A percentile compares a stretch with the other conserved stretches of the same genome.
Evolutionary conservation across 2,888 invertebrate genomes (phyloP).

Genomic region (Hedya salicella): DNA sequence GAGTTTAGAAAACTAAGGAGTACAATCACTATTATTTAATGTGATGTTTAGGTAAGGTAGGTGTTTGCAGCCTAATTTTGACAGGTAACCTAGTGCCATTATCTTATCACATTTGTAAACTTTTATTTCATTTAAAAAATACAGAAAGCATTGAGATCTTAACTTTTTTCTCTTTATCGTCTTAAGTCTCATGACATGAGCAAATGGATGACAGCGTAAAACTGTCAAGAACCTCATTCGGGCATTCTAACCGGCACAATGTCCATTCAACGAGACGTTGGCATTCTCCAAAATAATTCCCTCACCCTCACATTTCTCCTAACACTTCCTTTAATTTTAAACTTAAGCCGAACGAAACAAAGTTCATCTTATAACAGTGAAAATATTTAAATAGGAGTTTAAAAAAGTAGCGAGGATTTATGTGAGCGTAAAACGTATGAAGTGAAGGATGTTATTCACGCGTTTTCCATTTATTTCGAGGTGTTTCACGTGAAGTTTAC

Average conservation of each 20-base stretch:
- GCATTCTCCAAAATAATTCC: constrained; percentile 1
- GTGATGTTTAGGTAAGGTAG: too few species aligned
- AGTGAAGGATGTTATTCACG: constrained; percentile 16
- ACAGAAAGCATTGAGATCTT: too few species aligned
- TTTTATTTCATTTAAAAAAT: too few species aligned
- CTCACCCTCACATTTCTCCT: not conserved
- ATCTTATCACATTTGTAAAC: too few species aligned
- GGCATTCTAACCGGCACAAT: constrained; percentile 14
- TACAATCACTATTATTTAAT: too few species aligned
- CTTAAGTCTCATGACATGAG: constrained; percentile 50
- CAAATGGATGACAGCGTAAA: constrained; percentile 57
- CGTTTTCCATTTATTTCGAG: constrained; percentile 13
- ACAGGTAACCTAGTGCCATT: too few species aligned
- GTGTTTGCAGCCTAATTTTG: too few species aligned
- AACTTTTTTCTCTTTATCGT: too few species aligned
- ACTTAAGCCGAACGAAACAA: not conserved
- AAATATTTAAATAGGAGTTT: not conserved
- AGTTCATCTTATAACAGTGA: not conserved
- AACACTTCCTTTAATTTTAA: not conserved
- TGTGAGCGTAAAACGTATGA: constrained; percentile 21
- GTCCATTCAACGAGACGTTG: constrained; percentile 12
- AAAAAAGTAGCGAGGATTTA: not conserved
- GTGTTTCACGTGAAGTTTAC: constrained; percentile 18
- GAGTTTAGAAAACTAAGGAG: too few species aligned
- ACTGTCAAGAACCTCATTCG: constrained; percentile 53